Base-by-base conservation (phyloP, 2,888 invertebrate species). In the Xiphydria camelus region DNA sequence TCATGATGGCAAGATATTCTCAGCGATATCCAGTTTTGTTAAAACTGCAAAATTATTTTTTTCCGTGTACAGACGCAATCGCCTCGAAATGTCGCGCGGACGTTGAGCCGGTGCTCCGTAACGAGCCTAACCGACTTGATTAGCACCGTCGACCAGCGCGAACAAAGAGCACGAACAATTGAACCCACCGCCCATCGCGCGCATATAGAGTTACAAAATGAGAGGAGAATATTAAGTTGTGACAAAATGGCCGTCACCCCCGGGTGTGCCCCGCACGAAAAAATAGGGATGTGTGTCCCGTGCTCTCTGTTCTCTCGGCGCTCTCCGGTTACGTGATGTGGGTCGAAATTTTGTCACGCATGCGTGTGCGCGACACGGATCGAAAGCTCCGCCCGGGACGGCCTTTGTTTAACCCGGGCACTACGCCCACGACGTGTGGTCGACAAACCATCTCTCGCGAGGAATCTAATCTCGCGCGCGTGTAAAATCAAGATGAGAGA, bases 361-460 rank as follows among this genome's bases (percentile, higher is more conserved):
- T 55, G 66, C 64, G 66, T 29, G 6, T 51, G 32, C 38, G 32
- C 49, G 41, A 44, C 57, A 33, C 59, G 56, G 57, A 64, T 65
- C 63, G 65, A 70, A 69, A 64, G 68, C 70, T 59, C 72, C 72
- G 70, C 72, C 71, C 67, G 63, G 54, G 56, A 59, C 57, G 46
- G 59, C 61, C 68, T 70, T 71, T 71, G 70, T 72, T 68, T 68
- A 65, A 69, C 64, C 57, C 61, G 14, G 29, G 12, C 12, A 29
- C 5, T 29, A 70, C 70, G 68, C 70, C 72, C 68, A 68, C 64
- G 56, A 61, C 62, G 65, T 63, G 58, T 66, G 64, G 53, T 59
- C 48, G 43, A 51, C 50, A 57, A 59, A 25, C 17, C 29, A 29
- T 45, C 22, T 34, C 35, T 20, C 33, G 34, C 20, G 12, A 29